Evolutionary conservation across 2,113 vertebrate species (phyloP).

Genomic region (Megaceryle torquata): DNA sequence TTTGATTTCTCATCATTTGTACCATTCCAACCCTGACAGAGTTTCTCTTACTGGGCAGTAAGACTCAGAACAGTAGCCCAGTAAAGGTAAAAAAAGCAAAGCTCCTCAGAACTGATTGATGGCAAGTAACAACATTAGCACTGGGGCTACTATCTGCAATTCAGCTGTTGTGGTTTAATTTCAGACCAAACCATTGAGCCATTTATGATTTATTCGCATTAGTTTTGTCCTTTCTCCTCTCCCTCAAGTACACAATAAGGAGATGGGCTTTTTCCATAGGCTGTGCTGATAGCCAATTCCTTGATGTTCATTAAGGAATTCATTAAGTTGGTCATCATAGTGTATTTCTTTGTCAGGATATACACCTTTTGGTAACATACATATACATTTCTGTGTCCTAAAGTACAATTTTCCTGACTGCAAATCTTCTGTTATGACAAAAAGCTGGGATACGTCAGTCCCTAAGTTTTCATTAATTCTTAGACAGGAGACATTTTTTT

Average conservation of each 20-base stretch:
- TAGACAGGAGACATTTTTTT: conserved; percentile 2
- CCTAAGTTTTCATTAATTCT: conserved; percentile 53
- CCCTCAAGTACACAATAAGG: background rate
- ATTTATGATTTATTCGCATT: background rate
- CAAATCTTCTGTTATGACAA: background rate
- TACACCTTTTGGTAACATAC: background rate
- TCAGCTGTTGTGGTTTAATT: background rate
- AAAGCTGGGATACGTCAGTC: background rate
- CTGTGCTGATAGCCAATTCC: background rate
- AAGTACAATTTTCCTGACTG: background rate
- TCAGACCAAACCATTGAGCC: background rate
- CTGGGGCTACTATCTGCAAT: background rate
- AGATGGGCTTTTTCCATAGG: background rate
- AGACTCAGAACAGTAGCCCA: background rate
- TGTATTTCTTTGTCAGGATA: background rate
- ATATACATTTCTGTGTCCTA: background rate
- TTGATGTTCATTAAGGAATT: background rate
- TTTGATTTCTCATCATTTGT: background rate
- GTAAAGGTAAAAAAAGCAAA: background rate
- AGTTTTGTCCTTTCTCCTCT: background rate
- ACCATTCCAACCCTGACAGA: background rate
- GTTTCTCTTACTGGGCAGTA: background rate
- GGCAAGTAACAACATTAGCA: background rate
- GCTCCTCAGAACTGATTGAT: background rate
- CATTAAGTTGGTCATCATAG: background rate